These are phyloP conservation scores for Chromis chromis DNA, from an alignment of 2,797 vertebrate species.

Conservation along the genomic window DNA sequence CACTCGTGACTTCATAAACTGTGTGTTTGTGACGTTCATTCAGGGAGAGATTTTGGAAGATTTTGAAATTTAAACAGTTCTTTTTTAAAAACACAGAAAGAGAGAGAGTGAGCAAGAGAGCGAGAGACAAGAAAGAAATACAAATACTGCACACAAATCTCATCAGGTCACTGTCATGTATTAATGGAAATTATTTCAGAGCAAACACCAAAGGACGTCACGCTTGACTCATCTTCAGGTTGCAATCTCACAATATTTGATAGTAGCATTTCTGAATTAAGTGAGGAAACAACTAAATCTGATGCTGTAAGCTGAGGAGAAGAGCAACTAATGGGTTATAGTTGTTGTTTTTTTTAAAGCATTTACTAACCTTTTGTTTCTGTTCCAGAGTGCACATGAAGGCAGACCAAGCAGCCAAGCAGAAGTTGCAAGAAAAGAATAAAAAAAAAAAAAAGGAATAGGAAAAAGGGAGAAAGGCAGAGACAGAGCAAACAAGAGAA, in stretches of 20 bases:
- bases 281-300: not conserved
- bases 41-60: not conserved
- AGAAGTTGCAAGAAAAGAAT: slow-evolving; percentile 34
- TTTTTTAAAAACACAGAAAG: no score
- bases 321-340: not conserved
- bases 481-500: slow-evolving; percentile 48
- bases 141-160: slow-evolving; percentile 5
- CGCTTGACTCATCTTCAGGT: not conserved
- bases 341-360: no score
- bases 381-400: slow-evolving; percentile 60
- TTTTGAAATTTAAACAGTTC: not conserved
- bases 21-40: not conserved
- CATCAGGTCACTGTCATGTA: slow-evolving; percentile 2
- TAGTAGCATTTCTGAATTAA: not conserved
- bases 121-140: not conserved
- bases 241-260: not conserved
- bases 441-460: slow-evolving; percentile 17
- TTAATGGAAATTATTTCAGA: not conserved
- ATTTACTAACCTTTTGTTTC: slow-evolving; percentile 79
- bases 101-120: not conserved
- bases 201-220: not conserved
- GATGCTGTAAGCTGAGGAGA: not conserved
- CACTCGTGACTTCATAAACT: not conserved
- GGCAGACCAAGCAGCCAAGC: slow-evolving; percentile 61
- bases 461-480: slow-evolving; percentile 23